Percentiles rank a stretch among this genome's conserved stretches.
phyloP scores from a whole-genome alignment of 2,797 vertebrate species.

The Artibeus jamaicensis region DNA sequence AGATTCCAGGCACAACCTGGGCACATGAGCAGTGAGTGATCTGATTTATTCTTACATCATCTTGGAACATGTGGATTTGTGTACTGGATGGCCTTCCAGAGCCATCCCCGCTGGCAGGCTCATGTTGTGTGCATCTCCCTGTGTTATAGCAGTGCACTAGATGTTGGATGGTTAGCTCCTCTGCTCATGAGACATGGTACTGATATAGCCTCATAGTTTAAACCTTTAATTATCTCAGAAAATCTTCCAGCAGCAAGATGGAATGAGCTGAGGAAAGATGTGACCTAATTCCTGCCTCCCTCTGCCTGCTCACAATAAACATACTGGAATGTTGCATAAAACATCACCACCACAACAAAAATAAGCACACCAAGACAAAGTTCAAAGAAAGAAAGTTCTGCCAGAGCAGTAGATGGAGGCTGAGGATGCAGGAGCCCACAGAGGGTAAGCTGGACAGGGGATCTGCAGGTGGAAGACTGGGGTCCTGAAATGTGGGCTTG shows the following conservation, averaged over 20 bases:
- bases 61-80: not conserved
- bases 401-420: not conserved
- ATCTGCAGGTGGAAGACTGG: not conserved
- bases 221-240: not conserved
- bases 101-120: accelerated
- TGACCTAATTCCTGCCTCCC: not conserved
- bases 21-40: not conserved
- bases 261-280: not conserved
- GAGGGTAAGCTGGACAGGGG: not conserved
- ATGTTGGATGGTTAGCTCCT: not conserved
- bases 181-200: not conserved
- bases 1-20: not conserved
- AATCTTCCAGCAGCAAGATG: not conserved
- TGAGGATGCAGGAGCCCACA: not conserved
- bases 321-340: not conserved
- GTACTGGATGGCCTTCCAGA: accelerated
- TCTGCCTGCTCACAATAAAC: not conserved
- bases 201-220: not conserved
- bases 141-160: too few relatives aligned
- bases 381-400: not conserved
- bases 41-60: not conserved
- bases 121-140: accelerated
- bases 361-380: not conserved
- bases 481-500: not conserved
- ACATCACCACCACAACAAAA: not conserved